These are phyloP conservation scores for Drosophila paramelanica DNA, from an alignment of 2,888 invertebrate species.

Conservation along the genomic window DNA sequence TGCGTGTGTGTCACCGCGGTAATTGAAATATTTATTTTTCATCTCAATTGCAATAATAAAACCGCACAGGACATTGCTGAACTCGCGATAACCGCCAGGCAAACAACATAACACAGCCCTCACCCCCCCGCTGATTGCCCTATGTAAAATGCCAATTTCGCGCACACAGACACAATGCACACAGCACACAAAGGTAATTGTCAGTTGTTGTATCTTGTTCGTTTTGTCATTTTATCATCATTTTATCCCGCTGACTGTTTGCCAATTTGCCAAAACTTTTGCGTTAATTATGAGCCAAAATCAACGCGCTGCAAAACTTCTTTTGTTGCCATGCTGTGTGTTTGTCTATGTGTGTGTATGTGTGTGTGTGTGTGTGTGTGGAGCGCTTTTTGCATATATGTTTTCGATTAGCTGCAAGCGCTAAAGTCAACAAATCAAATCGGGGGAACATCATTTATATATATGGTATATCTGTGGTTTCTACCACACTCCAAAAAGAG, in stretches of 20 bases:
- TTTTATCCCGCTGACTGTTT: conserved; percentile 54
- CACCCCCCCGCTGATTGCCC: conserved; percentile 1
- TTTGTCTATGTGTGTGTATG: conserved; percentile 14
- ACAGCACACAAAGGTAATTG: conserved; percentile 70
- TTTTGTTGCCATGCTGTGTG: conserved; percentile 47
- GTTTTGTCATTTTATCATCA: conserved; percentile 48
- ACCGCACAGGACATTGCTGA: conserved; percentile 62
- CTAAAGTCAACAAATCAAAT: conserved; percentile 78
- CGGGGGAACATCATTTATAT: conserved; percentile 32
- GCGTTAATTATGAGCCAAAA: conserved; percentile 78
- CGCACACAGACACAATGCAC: conserved; percentile 5
- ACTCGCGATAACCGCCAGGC: conserved; percentile 51
- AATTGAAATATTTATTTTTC: conserved; percentile 81
- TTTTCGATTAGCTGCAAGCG: conserved; percentile 75
- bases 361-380: conserved; percentile 18
- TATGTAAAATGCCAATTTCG: conserved; percentile 37
- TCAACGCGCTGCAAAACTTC: conserved; percentile 61
- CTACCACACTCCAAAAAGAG: not conserved
- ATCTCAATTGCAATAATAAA: conserved; percentile 75
- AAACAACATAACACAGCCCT: conserved; percentile 28
- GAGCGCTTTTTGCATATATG: conserved; percentile 65
- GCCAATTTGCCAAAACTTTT: conserved; percentile 77
- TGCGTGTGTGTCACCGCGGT: conserved; percentile 48
- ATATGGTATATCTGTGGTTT: not conserved
- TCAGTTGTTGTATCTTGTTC: conserved; percentile 57